phyloP scores from a whole-genome alignment of 2,113 vertebrate species.

The Aptenodytes forsteri region DNA sequence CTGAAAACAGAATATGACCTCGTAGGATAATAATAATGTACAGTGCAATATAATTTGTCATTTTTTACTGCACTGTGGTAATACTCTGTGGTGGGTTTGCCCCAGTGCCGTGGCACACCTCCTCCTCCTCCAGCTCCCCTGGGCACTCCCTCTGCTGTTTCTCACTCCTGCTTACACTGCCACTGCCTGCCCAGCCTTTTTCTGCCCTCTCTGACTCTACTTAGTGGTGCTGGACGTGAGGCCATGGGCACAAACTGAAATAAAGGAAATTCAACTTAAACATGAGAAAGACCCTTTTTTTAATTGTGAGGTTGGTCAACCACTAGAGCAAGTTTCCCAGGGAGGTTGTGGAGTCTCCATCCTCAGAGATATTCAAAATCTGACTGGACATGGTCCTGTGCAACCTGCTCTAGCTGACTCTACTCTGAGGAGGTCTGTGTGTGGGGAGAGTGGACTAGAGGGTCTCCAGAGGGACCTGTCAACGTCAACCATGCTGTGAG shows the following conservation, averaged over 20 bases:
- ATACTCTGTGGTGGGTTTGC: background rate
- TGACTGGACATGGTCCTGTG: background rate
- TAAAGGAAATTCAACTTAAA: background rate
- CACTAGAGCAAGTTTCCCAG: background rate
- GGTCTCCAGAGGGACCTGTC: background rate
- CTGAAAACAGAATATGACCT: background rate
- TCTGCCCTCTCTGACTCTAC: background rate
- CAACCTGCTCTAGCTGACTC: background rate
- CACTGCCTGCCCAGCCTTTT: background rate
- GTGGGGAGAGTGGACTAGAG: background rate
- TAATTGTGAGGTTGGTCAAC: background rate
- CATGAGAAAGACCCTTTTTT: background rate
- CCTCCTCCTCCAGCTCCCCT: background rate
- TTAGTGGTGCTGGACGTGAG: background rate
- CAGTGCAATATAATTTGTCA: background rate
- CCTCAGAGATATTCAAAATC: background rate
- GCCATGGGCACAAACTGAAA: background rate
- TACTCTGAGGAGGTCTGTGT: background rate
- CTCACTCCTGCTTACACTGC: background rate
- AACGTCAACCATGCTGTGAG: background rate
- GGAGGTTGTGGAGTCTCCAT: background rate
- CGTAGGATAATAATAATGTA: background rate
- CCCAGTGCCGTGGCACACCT: rapidly evolving
- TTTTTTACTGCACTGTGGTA: background rate
- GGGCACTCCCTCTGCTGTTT: background rate